Conservation (phyloP, 2,888 invertebrate genomes). For the Mylabris sibirica region DNA sequence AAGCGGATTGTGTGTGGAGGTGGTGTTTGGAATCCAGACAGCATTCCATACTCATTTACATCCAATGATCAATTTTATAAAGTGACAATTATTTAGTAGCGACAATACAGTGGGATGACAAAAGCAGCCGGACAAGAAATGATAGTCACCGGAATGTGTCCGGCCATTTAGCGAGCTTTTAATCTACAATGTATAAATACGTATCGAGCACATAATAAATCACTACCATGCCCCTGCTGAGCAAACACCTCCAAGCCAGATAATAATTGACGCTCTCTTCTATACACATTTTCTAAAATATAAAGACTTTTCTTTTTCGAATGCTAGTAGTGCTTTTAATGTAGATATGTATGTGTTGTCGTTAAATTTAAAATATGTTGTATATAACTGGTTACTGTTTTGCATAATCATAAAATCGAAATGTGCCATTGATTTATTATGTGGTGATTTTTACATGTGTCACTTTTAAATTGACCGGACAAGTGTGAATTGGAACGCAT, state of each 20-base stretch:
- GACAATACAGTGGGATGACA: constrained; percentile 16
- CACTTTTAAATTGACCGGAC: constrained; percentile 7
- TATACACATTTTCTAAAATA: not conserved
- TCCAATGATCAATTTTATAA: constrained; percentile 13
- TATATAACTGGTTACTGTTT: not conserved
- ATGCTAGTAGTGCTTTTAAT: not conserved
- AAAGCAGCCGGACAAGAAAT: constrained; percentile 16
- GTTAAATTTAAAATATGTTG: not conserved
- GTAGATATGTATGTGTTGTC: not conserved
- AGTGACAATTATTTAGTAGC: constrained; percentile 21
- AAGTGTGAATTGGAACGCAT: constrained; percentile 17
- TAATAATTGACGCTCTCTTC: constrained; percentile 12
- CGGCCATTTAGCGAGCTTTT: constrained; percentile 23
- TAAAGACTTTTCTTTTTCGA: not conserved
- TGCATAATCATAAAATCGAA: not conserved
- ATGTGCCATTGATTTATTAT: constrained; percentile 21
- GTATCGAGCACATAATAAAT: constrained; percentile 41
- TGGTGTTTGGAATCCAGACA: not conserved
- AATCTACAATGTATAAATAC: constrained; percentile 24
- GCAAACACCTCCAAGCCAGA: constrained; percentile 16
- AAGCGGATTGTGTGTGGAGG: not conserved
- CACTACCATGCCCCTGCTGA: constrained; percentile 22
- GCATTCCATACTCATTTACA: constrained; percentile 13
- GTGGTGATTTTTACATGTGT: constrained; percentile 17
- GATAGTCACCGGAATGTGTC: constrained; percentile 19